Conservation (phyloP, 2,797 vertebrate species). For the Avahi laniger region DNA sequence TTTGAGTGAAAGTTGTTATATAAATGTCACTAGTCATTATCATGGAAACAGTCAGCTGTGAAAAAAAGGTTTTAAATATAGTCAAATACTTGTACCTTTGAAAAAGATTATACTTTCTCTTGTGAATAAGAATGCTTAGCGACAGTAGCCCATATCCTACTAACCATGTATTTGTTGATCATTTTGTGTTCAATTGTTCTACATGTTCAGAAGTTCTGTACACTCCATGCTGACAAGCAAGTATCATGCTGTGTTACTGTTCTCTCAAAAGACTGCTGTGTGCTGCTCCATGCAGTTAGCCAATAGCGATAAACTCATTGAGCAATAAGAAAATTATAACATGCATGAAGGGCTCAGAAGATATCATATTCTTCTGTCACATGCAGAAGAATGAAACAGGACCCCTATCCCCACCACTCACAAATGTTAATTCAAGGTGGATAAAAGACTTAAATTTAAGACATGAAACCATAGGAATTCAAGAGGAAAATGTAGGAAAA, state of each 20-base stretch:
- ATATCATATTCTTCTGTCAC: too few species aligned
- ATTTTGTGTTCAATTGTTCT: constrained; percentile 39
- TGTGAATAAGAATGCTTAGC: neutral
- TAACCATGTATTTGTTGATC: neutral
- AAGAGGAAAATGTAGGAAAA: too few species aligned
- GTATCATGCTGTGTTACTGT: neutral
- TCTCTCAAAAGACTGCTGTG: constrained; percentile 20
- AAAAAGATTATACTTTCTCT: constrained; percentile 41
- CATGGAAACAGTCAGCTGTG: constrained; percentile 26
- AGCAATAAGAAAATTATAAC: neutral
- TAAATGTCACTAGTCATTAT: constrained; percentile 19
- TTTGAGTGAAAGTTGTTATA: constrained; percentile 50
- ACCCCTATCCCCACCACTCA: too few species aligned
- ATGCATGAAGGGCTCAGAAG: neutral
- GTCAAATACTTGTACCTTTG: constrained; percentile 31
- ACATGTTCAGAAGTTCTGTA: constrained; percentile 10
- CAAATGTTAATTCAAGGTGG: too few species aligned
- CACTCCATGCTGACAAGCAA: neutral
- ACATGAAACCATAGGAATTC: too few species aligned
- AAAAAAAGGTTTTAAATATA: constrained; percentile 42
- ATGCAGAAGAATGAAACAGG: too few species aligned
- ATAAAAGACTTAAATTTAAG: too few species aligned
- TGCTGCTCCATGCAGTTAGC: neutral
- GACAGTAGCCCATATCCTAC: neutral
- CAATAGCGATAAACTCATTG: neutral